Percentiles rank a stretch among this genome's conserved stretches.
Evolutionary conservation across 2,888 invertebrate genomes (phyloP).

Genomic region (Leucoma salicis): DNA sequence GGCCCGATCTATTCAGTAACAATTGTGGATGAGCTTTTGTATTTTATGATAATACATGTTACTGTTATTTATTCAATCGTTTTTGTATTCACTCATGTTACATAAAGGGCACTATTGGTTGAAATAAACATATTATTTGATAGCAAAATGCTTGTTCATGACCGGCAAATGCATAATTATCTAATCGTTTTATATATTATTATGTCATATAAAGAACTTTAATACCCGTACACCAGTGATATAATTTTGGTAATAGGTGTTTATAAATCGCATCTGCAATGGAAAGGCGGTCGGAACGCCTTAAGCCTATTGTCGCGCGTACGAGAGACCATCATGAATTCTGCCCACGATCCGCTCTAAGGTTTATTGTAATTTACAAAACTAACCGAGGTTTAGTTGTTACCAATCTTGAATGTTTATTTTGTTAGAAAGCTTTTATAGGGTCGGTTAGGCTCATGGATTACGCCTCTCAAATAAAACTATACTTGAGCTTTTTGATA

Average conservation of each 20-base stretch:
- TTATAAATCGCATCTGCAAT: constrained; percentile 57
- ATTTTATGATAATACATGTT: constrained; percentile 62
- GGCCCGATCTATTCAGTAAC: constrained; percentile 61
- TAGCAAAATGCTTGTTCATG: constrained; percentile 28
- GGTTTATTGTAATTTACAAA: constrained; percentile 80
- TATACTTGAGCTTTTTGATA: no score
- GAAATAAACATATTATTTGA: constrained; percentile 32
- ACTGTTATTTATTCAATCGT: constrained; percentile 56
- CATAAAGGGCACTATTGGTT: constrained; percentile 31
- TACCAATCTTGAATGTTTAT: constrained; percentile 65
- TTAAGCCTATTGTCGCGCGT: constrained; percentile 69
- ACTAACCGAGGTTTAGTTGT: constrained; percentile 70
- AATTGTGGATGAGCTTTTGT: constrained; percentile 67
- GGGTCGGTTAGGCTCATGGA: constrained; percentile 36
- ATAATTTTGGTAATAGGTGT: constrained; percentile 58
- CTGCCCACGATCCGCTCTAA: constrained; percentile 68
- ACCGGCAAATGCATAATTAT: constrained; percentile 3
- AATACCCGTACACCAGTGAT: constrained; percentile 48
- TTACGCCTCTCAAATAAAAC: constrained; percentile 34
- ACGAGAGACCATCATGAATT: constrained; percentile 66
- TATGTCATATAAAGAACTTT: constrained; percentile 16
- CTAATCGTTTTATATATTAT: not conserved
- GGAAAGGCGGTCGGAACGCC: constrained; percentile 42
- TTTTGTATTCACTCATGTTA: constrained; percentile 48
- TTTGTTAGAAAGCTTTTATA: constrained; percentile 49